Conservation (phyloP, 1,140 invertebrate species). For the Monomorium pharaonis region DNA sequence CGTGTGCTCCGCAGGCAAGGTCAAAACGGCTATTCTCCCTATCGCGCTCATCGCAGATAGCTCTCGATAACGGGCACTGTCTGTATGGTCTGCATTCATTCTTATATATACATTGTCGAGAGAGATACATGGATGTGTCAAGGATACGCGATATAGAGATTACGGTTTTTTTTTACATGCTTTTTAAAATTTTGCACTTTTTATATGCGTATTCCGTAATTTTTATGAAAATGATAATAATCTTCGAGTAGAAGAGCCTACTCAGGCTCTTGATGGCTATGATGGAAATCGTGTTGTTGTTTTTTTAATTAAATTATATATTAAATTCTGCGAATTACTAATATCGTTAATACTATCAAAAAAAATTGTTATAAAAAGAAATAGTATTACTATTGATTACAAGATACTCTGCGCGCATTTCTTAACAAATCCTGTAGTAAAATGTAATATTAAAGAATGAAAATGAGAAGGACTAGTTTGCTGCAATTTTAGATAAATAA, state of each 20-base stretch:
- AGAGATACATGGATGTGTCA: slow-evolving; percentile 3
- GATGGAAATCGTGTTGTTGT: not conserved
- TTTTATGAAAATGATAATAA: not conserved
- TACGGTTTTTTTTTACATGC: not conserved
- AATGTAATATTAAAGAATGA: not conserved
- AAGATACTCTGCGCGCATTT: not conserved
- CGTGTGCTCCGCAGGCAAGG: slow-evolving; percentile 50
- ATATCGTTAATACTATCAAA: not conserved
- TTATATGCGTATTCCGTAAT: not conserved
- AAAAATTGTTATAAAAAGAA: not conserved
- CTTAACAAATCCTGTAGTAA: not conserved
- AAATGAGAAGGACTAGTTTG: too few relatives aligned
- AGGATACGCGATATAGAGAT: slow-evolving; percentile 4
- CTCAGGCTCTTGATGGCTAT: not conserved
- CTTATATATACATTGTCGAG: slow-evolving; percentile 6
- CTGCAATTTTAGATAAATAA: too few relatives aligned
- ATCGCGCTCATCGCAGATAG: slow-evolving; percentile 46
- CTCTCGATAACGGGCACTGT: slow-evolving; percentile 19
- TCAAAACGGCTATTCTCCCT: slow-evolving; percentile 40
- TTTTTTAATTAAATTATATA: not conserved
- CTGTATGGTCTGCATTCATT: not conserved
- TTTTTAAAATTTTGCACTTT: not conserved
- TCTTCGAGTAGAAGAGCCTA: not conserved
- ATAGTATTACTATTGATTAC: not conserved
- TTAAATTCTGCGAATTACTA: not conserved